Conservation (phyloP, 2,113 vertebrate species). For the Spermophilus dauricus region DNA sequence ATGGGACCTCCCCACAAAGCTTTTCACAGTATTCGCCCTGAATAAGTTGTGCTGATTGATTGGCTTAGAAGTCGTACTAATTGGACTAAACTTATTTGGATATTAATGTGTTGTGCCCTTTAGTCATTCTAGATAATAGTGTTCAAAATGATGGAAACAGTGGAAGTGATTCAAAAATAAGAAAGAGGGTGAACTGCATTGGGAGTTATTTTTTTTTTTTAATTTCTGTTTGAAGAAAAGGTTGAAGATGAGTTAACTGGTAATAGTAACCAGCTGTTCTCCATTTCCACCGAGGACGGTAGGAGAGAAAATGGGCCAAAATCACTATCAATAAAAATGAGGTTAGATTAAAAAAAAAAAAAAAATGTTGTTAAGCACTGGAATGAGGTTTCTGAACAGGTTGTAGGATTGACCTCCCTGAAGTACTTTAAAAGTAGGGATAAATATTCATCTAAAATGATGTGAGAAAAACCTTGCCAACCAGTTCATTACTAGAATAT, state of each 20-base stretch:
- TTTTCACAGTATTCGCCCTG: background rate
- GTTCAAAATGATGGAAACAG: slow-evolving; percentile 70
- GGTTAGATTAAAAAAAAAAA: slow-evolving; percentile 63
- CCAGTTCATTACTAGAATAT: slow-evolving; percentile 62
- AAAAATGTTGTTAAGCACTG: slow-evolving; percentile 65
- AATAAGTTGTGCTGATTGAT: slow-evolving; percentile 59
- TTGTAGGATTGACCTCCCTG: slow-evolving; percentile 66
- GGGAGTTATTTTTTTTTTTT: slow-evolving; percentile 57
- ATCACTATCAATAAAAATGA: slow-evolving; percentile 56
- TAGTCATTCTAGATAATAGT: slow-evolving; percentile 66
- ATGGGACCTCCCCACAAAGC: background rate
- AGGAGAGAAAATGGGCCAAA: slow-evolving; percentile 67
- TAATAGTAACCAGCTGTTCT: slow-evolving; percentile 73
- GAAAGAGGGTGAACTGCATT: slow-evolving; percentile 26
- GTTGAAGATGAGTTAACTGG: slow-evolving; percentile 71
- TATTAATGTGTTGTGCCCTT: slow-evolving; percentile 68
- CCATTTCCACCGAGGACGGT: slow-evolving; percentile 58
- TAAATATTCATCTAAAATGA: slow-evolving; percentile 70
- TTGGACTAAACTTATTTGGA: slow-evolving; percentile 54
- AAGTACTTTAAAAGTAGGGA: slow-evolving; percentile 69
- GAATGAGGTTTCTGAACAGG: slow-evolving; percentile 76
- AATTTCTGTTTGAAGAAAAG: slow-evolving; percentile 74
- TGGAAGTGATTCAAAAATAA: slow-evolving; percentile 32
- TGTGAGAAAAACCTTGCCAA: slow-evolving; percentile 22
- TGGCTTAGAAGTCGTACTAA: slow-evolving; percentile 16